Evolutionary conservation across 2,797 vertebrate species (phyloP), one percentile per base, ranked within the genome.

Genomic region (Enteromius treurensis): DNA sequence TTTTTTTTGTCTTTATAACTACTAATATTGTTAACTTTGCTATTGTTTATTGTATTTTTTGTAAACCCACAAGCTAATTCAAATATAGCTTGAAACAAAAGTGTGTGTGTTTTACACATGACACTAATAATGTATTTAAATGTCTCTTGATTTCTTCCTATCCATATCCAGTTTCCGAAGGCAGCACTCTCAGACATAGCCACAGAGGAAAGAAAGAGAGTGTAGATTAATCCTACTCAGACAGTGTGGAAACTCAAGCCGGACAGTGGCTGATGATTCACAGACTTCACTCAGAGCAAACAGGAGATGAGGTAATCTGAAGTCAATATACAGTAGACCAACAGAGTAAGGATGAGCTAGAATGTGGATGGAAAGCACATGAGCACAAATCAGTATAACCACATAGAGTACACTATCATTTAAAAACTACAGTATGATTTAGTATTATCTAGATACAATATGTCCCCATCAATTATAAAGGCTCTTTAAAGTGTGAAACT

Each of bases 201-300:
- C 53, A 40, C 32, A 77, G 47, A 40, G 10, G 15, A 65, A 45
- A 62, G 42, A 60, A n/a, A 15, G 42, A 17, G 47, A 60, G 84
- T 47, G 32, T 23, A 75, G 55, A 87, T 84, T 78, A 88, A 89
- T 89, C 60, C 62, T 21, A 67, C 79, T 81, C 80, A 40, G 69
- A 75, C 62, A 75, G 49, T 68, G 65, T 70, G 71, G 60, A 76
- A 65, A 77, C 53, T 75, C 73, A 15, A 40, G 26, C 76, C 23
- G 74, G 74, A 77, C 75, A 62, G 73, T 40, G 71, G 64, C 21
- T 85, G 81, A 85, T 89, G 79, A 86, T 70, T 74, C 69, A 23
- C 34, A 53, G 21, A 83, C 70, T 87, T 74, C 77, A 73, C 83
- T 86, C 80, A 85, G 84, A 77, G 37, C 32, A 80, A 69, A 49